Percentiles rank a stretch among this genome's conserved stretches.
These are phyloP conservation scores for Daptonema setosum DNA, from an alignment of 2,888 invertebrate species.

Conservation along the genomic window DNA sequence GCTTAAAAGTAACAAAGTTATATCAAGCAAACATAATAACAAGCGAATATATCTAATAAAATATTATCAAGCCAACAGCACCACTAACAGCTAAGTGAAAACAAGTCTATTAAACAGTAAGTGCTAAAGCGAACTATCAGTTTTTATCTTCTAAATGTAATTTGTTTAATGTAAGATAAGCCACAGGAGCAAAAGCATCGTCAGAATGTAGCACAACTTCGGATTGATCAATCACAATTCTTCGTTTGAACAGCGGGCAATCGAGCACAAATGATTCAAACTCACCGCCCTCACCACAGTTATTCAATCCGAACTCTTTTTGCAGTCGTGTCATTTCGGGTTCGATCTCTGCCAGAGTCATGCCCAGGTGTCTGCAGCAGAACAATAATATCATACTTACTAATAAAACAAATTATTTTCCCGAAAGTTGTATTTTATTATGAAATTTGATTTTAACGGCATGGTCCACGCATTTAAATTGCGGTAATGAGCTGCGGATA, in stretches of 20 bases:
- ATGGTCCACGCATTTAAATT: too few relatives aligned
- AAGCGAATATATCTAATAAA: too few relatives aligned
- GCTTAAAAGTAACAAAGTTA: too few relatives aligned
- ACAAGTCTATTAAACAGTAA: too few relatives aligned
- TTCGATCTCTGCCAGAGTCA: conserved; percentile 59
- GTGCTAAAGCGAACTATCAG: too few relatives aligned
- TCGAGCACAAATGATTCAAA: conserved; percentile 93
- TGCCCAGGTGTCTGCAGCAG: conserved; percentile 50
- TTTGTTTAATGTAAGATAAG: conserved; percentile 66
- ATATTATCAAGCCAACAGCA: too few relatives aligned
- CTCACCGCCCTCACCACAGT: conserved; percentile 96
- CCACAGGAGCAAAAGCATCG: conserved; percentile 79
- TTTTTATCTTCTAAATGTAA: conserved; percentile 53
- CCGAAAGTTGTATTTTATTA: too few relatives aligned
- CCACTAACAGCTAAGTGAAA: too few relatives aligned
- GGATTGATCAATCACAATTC: conserved; percentile 47
- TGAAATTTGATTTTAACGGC: too few relatives aligned
- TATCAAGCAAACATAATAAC: too few relatives aligned
- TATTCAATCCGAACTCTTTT: conserved; percentile 74
- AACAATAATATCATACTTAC: neutral
- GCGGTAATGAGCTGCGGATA: too few relatives aligned
- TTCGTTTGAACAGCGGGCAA: conserved; percentile 78
- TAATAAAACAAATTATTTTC: neutral
- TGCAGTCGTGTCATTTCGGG: conserved; percentile 67
- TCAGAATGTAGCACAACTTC: conserved; percentile 69